These are phyloP conservation scores for Nebria brevicollis DNA, from an alignment of 2,888 invertebrate species.

Conservation along the genomic window DNA sequence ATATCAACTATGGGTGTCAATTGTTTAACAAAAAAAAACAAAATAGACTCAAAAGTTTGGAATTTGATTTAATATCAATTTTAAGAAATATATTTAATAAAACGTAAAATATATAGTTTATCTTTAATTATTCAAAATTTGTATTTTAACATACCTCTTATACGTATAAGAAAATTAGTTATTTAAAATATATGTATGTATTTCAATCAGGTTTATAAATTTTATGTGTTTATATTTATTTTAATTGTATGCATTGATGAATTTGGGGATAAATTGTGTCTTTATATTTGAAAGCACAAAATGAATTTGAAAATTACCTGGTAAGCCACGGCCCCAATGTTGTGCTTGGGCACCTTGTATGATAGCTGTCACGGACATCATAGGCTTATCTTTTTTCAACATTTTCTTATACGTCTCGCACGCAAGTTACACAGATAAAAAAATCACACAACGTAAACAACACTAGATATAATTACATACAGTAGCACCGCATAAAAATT, in stretches of 20 bases:
- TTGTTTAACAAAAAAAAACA: too few species aligned
- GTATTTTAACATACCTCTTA: too few species aligned
- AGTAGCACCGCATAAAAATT: background rate
- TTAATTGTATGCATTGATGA: background rate
- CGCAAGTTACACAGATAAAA: constrained; percentile 6
- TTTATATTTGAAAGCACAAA: background rate
- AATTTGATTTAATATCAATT: too few species aligned
- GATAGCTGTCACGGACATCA: constrained; percentile 86
- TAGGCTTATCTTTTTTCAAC: constrained; percentile 89
- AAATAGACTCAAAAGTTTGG: too few species aligned
- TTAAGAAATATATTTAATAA: too few species aligned
- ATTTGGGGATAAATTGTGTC: background rate
- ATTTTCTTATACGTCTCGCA: constrained; percentile 60
- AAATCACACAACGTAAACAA: background rate
- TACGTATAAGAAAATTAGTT: too few species aligned
- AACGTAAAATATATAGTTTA: too few species aligned
- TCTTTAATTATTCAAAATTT: too few species aligned
- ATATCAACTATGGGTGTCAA: too few species aligned
- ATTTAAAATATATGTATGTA: too few species aligned
- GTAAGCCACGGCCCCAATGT: constrained; percentile 72
- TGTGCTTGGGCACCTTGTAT: constrained; percentile 74
- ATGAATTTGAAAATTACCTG: constrained; percentile 57
- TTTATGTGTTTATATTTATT: too few species aligned
- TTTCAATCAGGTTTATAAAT: too few species aligned
- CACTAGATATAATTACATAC: background rate